Conservation (phyloP, 2,113 vertebrate species). For the Psammodynastes pulverulentus region DNA sequence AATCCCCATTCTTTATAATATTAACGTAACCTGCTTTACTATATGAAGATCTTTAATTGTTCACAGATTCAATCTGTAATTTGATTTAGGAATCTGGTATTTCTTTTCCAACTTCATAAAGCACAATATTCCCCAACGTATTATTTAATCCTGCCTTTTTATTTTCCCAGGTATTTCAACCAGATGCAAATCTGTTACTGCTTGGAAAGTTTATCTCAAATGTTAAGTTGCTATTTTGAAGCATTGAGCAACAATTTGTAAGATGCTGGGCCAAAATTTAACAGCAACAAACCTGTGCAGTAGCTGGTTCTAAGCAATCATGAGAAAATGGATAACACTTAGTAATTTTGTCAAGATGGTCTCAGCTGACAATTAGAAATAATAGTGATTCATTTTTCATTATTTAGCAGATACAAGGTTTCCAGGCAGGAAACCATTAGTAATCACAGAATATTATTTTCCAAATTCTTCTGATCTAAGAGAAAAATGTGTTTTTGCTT, state of each 20-base stretch:
- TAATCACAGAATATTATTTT: conserved; percentile 30
- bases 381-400: conserved; percentile 55
- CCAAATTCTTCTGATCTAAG: conserved; percentile 11
- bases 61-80: conserved; percentile 43
- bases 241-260: conserved; percentile 69
- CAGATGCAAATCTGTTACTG: conserved; percentile 57
- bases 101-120: conserved; percentile 56
- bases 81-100: conserved; percentile 37
- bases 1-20: conserved; percentile 18
- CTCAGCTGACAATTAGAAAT: conserved; percentile 52
- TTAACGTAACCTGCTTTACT: conserved; percentile 26
- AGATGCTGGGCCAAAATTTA: conserved; percentile 61
- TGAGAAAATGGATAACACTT: conserved; percentile 53
- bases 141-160: conserved; percentile 38
- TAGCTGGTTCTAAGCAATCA: conserved; percentile 50
- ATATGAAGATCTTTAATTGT: conserved; percentile 53
- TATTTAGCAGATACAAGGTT: conserved; percentile 45
- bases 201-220: conserved; percentile 53
- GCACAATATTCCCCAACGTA: conserved; percentile 40
- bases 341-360: conserved; percentile 56
- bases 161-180: conserved; percentile 60
- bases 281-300: conserved; percentile 40
- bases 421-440: conserved; percentile 36
- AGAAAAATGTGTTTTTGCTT: not conserved
- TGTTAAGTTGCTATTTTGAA: conserved; percentile 61